Percentiles rank a stretch among this genome's conserved stretches.
Evolutionary conservation across 2,113 vertebrate species (phyloP).

Genomic region (Phylloscopus trochiloides): DNA sequence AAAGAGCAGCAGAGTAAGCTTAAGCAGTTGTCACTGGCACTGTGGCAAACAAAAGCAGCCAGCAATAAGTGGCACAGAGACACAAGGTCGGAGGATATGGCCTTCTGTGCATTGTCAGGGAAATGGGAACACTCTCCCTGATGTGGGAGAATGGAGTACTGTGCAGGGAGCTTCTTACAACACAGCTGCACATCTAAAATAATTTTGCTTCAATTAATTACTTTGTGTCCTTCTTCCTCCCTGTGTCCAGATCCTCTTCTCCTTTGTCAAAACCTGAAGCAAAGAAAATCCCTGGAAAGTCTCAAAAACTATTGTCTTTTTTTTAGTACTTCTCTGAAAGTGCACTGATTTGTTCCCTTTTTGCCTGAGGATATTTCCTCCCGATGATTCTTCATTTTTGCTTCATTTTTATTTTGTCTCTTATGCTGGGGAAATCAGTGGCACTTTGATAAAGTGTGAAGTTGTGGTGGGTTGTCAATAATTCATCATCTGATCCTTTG

Average conservation of each 20-base stretch:
- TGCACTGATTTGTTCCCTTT: neutral
- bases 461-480: neutral
- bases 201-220: neutral
- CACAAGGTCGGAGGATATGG: neutral
- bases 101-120: neutral
- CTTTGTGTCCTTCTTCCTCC: neutral
- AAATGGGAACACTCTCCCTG: neutral
- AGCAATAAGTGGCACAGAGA: neutral
- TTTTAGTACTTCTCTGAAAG: neutral
- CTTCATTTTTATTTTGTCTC: neutral
- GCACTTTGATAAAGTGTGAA: neutral
- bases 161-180: neutral
- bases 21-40: neutral
- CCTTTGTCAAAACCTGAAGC: neutral
- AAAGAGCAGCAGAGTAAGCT: neutral
- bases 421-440: neutral
- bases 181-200: neutral
- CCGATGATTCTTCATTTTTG: neutral
- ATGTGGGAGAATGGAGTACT: rapidly evolving
- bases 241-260: neutral
- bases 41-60: neutral
- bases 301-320: neutral
- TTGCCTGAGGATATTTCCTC: neutral
- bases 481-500: neutral
- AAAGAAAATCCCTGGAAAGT: neutral